phyloP scores from a whole-genome alignment of 1,140 invertebrate species.

The Drosophila erecta region DNA sequence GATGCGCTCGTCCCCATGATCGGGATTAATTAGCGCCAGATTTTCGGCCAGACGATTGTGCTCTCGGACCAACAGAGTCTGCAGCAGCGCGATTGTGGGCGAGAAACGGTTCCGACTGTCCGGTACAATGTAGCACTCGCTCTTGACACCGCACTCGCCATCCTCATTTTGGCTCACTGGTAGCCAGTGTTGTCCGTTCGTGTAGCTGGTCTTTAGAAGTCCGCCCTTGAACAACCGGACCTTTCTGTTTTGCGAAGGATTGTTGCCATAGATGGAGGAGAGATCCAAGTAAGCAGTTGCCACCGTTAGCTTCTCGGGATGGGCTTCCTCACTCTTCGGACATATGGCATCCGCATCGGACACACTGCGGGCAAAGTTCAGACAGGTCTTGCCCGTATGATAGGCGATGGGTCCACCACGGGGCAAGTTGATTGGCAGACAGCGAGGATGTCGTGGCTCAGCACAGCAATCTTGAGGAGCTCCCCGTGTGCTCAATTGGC shows the following conservation, averaged over 20 bases:
- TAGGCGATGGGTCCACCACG: slow-evolving; percentile 91
- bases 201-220: slow-evolving; percentile 86
- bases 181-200: slow-evolving; percentile 88
- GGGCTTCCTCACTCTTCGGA: slow-evolving; percentile 85
- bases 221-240: slow-evolving; percentile 89
- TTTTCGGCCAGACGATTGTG: slow-evolving; percentile 94
- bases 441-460: slow-evolving; percentile 85
- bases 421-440: slow-evolving; percentile 93
- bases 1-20: slow-evolving; percentile 93
- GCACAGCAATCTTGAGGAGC: slow-evolving; percentile 86
- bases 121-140: slow-evolving; percentile 90
- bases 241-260: slow-evolving; percentile 86
- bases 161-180: slow-evolving; percentile 88
- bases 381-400: slow-evolving; percentile 87
- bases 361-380: slow-evolving; percentile 92
- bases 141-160: slow-evolving; percentile 87
- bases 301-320: slow-evolving; percentile 91
- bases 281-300: slow-evolving; percentile 94
- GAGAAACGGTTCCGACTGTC: slow-evolving; percentile 95
- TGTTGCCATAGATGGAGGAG: slow-evolving; percentile 93
- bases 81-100: slow-evolving; percentile 91
- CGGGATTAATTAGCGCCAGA: slow-evolving; percentile 91
- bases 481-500: slow-evolving; percentile 88
- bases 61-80: slow-evolving; percentile 93
- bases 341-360: slow-evolving; percentile 89